Evolutionary conservation across 2,113 vertebrate genomes (phyloP).

Genomic region (Micromys minutus): DNA sequence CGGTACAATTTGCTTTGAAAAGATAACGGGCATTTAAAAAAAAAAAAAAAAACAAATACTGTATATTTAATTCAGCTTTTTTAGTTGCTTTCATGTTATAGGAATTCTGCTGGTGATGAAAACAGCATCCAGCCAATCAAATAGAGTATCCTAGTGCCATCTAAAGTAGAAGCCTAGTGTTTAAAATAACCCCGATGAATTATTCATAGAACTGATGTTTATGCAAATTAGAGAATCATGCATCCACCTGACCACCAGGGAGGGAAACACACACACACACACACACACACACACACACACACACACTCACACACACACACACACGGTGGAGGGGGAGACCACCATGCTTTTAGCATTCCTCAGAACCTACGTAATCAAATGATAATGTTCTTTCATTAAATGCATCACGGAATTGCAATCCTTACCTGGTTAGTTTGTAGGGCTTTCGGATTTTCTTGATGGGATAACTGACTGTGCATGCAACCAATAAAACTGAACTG

Average conservation of each 20-base stretch:
- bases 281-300: too few relatives aligned
- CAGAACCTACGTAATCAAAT: conserved; percentile 82
- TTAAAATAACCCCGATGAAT: conserved; percentile 92
- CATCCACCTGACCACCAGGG: conserved; percentile 83
- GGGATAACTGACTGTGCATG: conserved; percentile 88
- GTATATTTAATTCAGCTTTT: conserved; percentile 71
- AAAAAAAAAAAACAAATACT: conserved; percentile 79
- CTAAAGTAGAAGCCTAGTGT: conserved; percentile 77
- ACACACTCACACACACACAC: conserved; percentile 41
- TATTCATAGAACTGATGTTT: conserved; percentile 93
- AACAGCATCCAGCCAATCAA: conserved; percentile 85
- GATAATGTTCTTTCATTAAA: conserved; percentile 84
- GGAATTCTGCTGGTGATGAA: conserved; percentile 86
- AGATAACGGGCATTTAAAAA: conserved; percentile 68
- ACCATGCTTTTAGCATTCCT: conserved; percentile 74
- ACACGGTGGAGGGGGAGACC: conserved; percentile 29
- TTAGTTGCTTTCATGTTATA: conserved; percentile 82
- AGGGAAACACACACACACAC: conserved; percentile 68
- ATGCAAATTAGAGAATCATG: conserved; percentile 89
- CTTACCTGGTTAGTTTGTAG: conserved; percentile 92
- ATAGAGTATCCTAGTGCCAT: conserved; percentile 73
- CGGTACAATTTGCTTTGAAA: conserved; percentile 75
- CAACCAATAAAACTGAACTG: conserved; percentile 92
- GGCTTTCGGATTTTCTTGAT: conserved; percentile 88
- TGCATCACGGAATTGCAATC: conserved; percentile 82